These are phyloP conservation scores for Phortica okadai DNA, from an alignment of 2,888 invertebrate species.

Conservation along the genomic window DNA sequence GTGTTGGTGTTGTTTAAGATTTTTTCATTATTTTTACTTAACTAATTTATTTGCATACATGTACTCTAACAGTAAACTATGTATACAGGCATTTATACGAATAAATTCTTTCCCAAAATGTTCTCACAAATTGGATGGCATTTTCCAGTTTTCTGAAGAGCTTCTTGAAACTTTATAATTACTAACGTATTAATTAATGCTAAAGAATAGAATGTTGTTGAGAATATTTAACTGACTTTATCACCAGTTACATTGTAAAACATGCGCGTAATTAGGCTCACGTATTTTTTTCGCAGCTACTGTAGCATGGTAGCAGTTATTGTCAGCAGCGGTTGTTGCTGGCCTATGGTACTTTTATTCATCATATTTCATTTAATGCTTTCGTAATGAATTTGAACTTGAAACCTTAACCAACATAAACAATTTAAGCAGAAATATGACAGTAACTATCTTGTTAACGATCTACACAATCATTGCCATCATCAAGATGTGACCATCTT, in stretches of 20 bases:
- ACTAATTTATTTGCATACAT: no score
- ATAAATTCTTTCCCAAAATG: no score
- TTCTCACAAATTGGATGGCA: no score
- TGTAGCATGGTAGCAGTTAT: not conserved
- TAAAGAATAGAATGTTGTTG: not conserved
- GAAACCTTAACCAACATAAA: slow-evolving; percentile 24
- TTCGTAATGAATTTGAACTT: slow-evolving; percentile 32
- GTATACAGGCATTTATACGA: no score
- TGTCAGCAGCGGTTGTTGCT: slow-evolving; percentile 1
- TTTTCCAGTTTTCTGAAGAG: not conserved
- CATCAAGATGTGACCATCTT: not conserved
- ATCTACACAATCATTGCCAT: not conserved
- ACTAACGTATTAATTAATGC: slow-evolving; percentile 53
- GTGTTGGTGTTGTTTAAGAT: no score
- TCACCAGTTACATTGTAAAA: no score
- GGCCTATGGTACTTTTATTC: not conserved
- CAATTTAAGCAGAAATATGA: slow-evolving; percentile 1
- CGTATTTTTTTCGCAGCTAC: slow-evolving; percentile 20
- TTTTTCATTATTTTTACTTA: no score
- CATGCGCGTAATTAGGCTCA: not conserved
- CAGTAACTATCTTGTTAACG: not conserved
- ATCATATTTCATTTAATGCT: not conserved
- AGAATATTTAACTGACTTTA: no score
- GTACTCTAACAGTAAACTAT: no score
- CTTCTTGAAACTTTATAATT: slow-evolving; percentile 27